Conservation (phyloP, 2,888 invertebrate species). For the Orchesellides sinensis region DNA sequence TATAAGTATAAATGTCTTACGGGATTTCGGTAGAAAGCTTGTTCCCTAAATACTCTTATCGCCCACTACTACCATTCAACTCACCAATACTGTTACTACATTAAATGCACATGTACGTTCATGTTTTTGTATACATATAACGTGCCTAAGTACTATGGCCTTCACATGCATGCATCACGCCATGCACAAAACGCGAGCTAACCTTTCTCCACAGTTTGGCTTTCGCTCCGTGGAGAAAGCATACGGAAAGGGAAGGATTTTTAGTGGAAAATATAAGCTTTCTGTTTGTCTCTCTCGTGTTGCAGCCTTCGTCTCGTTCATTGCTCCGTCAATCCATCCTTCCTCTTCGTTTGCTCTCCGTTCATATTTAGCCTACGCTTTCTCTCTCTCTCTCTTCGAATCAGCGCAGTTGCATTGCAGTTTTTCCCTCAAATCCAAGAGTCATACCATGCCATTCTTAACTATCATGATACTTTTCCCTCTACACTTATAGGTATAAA, state of each 20-base stretch:
- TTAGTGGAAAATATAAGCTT: too few species aligned
- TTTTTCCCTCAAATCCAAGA: slow-evolving; percentile 47
- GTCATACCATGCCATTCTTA: slow-evolving; percentile 8
- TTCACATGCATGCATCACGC: slow-evolving; percentile 54
- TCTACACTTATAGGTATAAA: neutral
- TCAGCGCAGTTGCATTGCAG: slow-evolving; percentile 65
- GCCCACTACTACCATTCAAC: neutral
- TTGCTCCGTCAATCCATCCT: slow-evolving; percentile 58
- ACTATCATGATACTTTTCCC: neutral
- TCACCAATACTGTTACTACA: neutral
- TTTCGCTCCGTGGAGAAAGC: neutral
- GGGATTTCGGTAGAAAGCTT: too few species aligned
- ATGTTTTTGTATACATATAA: slow-evolving; percentile 1
- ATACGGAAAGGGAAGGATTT: slow-evolving; percentile 3
- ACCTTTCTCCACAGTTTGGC: neutral
- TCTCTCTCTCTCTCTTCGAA: slow-evolving; percentile 36
- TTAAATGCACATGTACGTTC: neutral
- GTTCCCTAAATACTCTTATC: neutral
- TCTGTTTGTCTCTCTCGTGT: neutral
- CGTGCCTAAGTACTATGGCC: slow-evolving; percentile 34
- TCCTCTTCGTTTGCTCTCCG: slow-evolving; percentile 37
- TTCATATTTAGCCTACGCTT: slow-evolving; percentile 35
- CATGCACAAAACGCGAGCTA: slow-evolving; percentile 7
- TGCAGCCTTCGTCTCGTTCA: slow-evolving; percentile 60
- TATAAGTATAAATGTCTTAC: neutral